Evolutionary conservation across 2,113 vertebrate species (phyloP).

Genomic region (Grus americana): DNA sequence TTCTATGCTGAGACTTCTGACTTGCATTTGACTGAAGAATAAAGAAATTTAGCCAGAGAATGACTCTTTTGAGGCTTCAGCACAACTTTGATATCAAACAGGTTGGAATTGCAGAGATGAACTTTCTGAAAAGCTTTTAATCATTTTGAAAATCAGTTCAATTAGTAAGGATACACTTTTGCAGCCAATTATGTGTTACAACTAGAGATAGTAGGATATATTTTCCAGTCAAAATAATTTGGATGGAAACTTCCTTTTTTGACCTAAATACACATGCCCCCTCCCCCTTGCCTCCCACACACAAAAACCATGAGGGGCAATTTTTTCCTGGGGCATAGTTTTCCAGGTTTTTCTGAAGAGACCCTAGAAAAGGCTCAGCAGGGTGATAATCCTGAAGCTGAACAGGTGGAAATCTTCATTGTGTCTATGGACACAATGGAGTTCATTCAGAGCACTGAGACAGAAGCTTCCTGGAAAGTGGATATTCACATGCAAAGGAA

Average conservation of each 20-base stretch:
- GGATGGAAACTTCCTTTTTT: not conserved
- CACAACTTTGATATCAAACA: constrained; percentile 8
- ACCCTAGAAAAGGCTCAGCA: not conserved
- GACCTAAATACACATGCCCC: not conserved
- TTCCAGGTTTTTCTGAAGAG: not conserved
- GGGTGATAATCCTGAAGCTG: not conserved
- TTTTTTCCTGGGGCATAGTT: not conserved
- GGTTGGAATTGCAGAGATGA: not conserved
- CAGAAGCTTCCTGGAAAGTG: not conserved
- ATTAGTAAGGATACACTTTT: not conserved
- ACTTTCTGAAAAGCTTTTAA: not conserved
- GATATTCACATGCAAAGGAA: not conserved
- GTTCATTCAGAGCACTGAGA: not conserved
- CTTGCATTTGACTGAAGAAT: not conserved
- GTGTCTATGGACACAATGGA: not conserved
- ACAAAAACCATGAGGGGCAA: not conserved
- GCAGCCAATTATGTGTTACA: not conserved
- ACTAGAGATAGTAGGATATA: not conserved
- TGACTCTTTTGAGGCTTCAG: not conserved
- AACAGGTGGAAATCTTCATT: not conserved
- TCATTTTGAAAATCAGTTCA: not conserved
- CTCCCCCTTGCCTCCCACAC: fast-evolving
- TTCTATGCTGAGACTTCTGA: not conserved
- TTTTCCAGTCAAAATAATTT: not conserved
- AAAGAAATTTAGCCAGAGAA: not conserved